Base-by-base conservation (phyloP, 2,113 vertebrate species). In the Charadrius vociferus region DNA sequence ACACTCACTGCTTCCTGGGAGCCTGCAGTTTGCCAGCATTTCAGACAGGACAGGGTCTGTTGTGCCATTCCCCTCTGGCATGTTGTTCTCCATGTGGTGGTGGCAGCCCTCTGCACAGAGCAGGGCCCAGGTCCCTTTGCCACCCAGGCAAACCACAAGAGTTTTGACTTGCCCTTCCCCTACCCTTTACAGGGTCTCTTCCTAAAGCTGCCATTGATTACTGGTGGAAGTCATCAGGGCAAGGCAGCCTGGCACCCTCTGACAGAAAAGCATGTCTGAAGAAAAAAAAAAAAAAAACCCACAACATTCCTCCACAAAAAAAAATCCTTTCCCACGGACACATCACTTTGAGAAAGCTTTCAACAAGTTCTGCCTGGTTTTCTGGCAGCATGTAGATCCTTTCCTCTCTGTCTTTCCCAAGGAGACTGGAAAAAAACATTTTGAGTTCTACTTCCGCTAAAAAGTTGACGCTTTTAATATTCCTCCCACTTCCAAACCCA, bases 61-160 rank as follows among this genome's bases (percentile, higher is more conserved):
- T 41, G 22, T 49, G n/a, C 50, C 16, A 14, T 41, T 59, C 37
- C 34, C 10, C 37, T 26, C 14, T 3, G 15, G 36, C 21, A 45
- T 1, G 8, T 63, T 26, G 9, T 62, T 6, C 49, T 80, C 30
- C 2, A 1, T 7, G 16, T 1, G 2, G 32, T 34, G 52, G 19
- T n/a, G n/a, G 67, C 71, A 82, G 52, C 17, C 8, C 52, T 58
- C 34, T 81, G 68, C 29, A 39, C 34, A 75, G 5, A 74, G 53
- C 17, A 15, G 37, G 10, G 30, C 23, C 24, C 61, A 39, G 23
- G 59, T 62, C 66, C n/a, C 41, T 89, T 49, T 50, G 53, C 36
- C 20, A 19, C 53, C n/a, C 32, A n/a, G 18, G 26, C 22, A 63
- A 37, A 50, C 20, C 14, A 36, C 47, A 65, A 34, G 34, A 86